phyloP scores from a whole-genome alignment of 2,888 invertebrate genomes.

The Hydropsyche betteni region DNA sequence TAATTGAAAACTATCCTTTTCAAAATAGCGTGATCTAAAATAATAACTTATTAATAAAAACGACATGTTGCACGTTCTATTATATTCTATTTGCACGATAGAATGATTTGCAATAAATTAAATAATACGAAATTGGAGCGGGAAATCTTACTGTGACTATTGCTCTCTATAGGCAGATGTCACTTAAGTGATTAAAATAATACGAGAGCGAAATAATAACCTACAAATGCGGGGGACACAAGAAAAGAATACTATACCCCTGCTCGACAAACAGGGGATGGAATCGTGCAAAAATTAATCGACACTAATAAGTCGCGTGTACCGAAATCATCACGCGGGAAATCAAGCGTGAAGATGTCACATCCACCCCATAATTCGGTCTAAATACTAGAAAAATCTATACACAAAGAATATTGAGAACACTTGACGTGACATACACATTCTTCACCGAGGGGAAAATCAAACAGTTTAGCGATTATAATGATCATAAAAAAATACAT shows the following conservation, averaged over 20 bases:
- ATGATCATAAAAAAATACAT: not conserved
- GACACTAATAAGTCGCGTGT: slow-evolving; percentile 52
- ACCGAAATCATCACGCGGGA: slow-evolving; percentile 47
- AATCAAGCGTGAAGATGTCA: slow-evolving; percentile 50
- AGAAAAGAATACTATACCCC: not conserved
- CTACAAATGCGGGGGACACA: slow-evolving; percentile 1
- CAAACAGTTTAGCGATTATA: not conserved
- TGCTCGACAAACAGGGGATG: not conserved
- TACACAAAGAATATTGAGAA: not conserved
- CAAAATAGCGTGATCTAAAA: no score
- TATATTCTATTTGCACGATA: no score
- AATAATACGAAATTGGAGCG: not conserved
- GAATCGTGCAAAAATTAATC: slow-evolving; percentile 46
- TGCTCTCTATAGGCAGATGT: slow-evolving; percentile 46
- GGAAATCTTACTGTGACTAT: no score
- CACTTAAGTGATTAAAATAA: slow-evolving; percentile 45
- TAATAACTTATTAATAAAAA: no score
- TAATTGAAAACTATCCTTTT: no score
- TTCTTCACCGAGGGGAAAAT: slow-evolving; percentile 5
- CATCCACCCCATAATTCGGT: slow-evolving; percentile 23
- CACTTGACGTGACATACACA: not conserved
- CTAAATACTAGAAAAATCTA: slow-evolving; percentile 8
- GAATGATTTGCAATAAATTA: not conserved
- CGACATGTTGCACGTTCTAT: no score
- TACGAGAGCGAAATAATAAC: slow-evolving; percentile 46